These are phyloP conservation scores for Oscheius onirici DNA, from an alignment of 2,888 invertebrate species.

Conservation along the genomic window DNA sequence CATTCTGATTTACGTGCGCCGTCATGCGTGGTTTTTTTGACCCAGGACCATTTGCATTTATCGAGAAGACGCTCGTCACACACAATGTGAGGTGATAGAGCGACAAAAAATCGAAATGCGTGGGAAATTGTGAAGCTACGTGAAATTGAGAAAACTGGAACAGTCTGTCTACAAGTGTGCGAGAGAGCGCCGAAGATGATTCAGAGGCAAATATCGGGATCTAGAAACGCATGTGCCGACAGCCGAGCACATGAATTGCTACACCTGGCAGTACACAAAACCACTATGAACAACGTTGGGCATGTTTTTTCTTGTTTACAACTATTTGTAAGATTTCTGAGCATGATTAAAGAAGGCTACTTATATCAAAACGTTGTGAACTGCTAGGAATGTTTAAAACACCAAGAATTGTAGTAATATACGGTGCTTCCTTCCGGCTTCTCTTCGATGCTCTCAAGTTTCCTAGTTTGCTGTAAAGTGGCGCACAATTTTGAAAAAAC, in stretches of 20 bases:
- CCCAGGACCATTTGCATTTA: slow-evolving; percentile 5
- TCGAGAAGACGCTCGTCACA: background rate
- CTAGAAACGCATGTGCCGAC: slow-evolving; percentile 25
- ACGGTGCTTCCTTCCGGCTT: no score
- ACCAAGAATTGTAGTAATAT: no score
- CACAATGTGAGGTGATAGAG: background rate
- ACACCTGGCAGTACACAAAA: slow-evolving; percentile 5
- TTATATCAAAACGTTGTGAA: no score
- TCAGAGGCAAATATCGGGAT: slow-evolving; percentile 27
- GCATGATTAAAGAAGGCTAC: no score
- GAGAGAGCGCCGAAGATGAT: slow-evolving; percentile 14
- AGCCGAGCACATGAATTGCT: slow-evolving; percentile 10
- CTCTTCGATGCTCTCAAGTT: no score
- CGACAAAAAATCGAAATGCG: background rate
- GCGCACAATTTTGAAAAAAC: no score
- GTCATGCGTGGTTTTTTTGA: slow-evolving; percentile 6
- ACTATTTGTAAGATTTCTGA: no score
- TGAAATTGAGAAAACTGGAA: slow-evolving; percentile 21
- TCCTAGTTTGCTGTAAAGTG: no score
- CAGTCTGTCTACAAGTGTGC: slow-evolving; percentile 28
- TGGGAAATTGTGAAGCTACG: background rate
- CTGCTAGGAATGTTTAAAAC: no score
- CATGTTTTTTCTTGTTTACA: no score
- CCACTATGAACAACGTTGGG: no score
- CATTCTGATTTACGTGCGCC: slow-evolving; percentile 29